Evolutionary conservation across 35 echinoderm and acorn worm genomes (phyloP).

Genomic region (Hemicentrotus pulcherrimus): DNA sequence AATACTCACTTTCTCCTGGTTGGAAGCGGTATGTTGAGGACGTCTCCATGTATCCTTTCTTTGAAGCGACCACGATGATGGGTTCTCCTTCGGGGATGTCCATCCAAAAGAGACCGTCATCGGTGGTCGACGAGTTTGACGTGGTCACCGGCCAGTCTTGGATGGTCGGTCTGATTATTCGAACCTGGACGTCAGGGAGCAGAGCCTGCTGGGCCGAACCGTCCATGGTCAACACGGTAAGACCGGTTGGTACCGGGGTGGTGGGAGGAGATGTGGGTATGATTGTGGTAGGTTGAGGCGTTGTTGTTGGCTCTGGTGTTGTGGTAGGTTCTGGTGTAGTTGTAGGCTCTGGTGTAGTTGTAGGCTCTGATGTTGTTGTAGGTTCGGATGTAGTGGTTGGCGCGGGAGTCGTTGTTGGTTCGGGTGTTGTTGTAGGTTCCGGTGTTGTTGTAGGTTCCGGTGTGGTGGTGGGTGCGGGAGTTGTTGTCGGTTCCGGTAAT

Average conservation of each 20-base stretch:
- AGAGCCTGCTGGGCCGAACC: not conserved
- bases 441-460: not conserved
- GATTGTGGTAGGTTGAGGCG: slow-evolving; percentile 51
- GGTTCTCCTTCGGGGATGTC: slow-evolving; percentile 69
- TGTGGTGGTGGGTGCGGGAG: not conserved
- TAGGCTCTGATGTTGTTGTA: slow-evolving; percentile 18
- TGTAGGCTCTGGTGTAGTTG: slow-evolving; percentile 50
- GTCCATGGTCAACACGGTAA: slow-evolving; percentile 48
- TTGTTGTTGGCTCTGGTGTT: slow-evolving; percentile 35
- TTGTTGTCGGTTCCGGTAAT: slow-evolving; percentile 24
- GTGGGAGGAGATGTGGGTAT: slow-evolving; percentile 5
- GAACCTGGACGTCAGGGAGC: slow-evolving; percentile 48
- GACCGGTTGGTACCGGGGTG: slow-evolving; percentile 53
- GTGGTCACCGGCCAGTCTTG: slow-evolving; percentile 39
- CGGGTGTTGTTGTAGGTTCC: slow-evolving; percentile 13
- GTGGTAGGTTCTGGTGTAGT: slow-evolving; percentile 39
- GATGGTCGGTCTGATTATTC: slow-evolving; percentile 49
- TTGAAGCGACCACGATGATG: slow-evolving; percentile 56
- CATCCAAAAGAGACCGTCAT: slow-evolving; percentile 47
- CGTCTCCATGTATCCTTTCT: slow-evolving; percentile 57
- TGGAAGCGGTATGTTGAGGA: slow-evolving; percentile 60
- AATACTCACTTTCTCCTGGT: slow-evolving; percentile 64
- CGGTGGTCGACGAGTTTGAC: not conserved
- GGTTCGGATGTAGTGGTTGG: slow-evolving; percentile 38
- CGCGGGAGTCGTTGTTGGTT: slow-evolving; percentile 21